These are phyloP conservation scores for Calephelis virginiensis DNA, from an alignment of 1,140 invertebrate genomes.

Conservation along the genomic window DNA sequence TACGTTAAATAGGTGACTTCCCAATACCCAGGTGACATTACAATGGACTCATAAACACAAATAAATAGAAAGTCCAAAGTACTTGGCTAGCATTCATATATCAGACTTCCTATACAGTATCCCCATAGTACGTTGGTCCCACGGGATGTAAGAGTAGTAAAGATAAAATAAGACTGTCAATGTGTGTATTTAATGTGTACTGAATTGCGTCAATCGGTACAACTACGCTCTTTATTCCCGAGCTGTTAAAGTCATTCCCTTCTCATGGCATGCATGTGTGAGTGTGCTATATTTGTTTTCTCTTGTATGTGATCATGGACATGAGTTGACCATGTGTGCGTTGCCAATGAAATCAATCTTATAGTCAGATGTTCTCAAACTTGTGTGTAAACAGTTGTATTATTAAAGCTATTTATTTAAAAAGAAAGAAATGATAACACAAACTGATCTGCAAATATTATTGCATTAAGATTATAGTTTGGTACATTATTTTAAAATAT, in stretches of 20 bases:
- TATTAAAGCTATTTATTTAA: not conserved
- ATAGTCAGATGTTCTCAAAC: constrained; percentile 60
- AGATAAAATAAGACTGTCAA: constrained; percentile 62
- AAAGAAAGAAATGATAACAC: no score
- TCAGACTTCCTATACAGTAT: constrained; percentile 52
- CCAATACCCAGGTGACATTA: constrained; percentile 16
- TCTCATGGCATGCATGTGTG: constrained; percentile 40
- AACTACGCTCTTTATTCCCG: constrained; percentile 60
- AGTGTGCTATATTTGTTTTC: constrained; percentile 68
- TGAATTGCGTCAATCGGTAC: constrained; percentile 68
- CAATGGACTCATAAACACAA: constrained; percentile 38
- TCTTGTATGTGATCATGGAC: constrained; percentile 50
- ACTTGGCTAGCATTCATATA: constrained; percentile 60
- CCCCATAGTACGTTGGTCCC: constrained; percentile 64
- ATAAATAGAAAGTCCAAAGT: constrained; percentile 53
- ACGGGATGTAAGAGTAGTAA: constrained; percentile 69
- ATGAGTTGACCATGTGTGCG: constrained; percentile 66
- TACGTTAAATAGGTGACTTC: not conserved
- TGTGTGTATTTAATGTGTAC: constrained; percentile 59
- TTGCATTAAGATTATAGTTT: no score
- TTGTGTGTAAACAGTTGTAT: constrained; percentile 25
- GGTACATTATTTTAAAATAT: no score
- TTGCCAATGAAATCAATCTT: constrained; percentile 71
- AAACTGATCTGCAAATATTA: no score
- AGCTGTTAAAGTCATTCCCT: constrained; percentile 57